Conservation (phyloP, 2,888 invertebrate genomes). For the Furcula furcula region DNA sequence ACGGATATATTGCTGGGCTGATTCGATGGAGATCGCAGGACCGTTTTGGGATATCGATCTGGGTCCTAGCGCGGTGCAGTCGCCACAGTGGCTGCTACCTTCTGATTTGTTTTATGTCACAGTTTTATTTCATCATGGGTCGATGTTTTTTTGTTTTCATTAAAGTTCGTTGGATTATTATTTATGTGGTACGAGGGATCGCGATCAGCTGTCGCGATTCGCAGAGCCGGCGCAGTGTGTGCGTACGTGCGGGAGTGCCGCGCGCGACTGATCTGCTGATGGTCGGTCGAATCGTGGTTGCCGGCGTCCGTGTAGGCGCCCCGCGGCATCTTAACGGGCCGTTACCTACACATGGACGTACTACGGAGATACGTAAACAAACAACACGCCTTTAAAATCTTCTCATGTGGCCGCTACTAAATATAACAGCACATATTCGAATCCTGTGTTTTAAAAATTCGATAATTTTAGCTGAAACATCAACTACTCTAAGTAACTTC, state of each 20-base stretch:
- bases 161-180: constrained; percentile 41
- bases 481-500: no score
- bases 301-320: constrained; percentile 34
- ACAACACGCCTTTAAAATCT: constrained; percentile 52
- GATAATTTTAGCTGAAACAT: no score
- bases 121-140: constrained; percentile 20
- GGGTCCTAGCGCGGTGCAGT: constrained; percentile 41
- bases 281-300: constrained; percentile 21
- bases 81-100: constrained; percentile 26
- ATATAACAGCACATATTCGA: constrained; percentile 16
- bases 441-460: no score
- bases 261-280: constrained; percentile 65
- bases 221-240: constrained; percentile 37
- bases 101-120: constrained; percentile 20
- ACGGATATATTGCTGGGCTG: constrained; percentile 58
- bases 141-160: constrained; percentile 14
- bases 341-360: constrained; percentile 70
- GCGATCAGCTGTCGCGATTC: constrained; percentile 65
- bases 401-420: constrained; percentile 23
- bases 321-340: constrained; percentile 56
- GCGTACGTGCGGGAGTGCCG: constrained; percentile 58
- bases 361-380: constrained; percentile 74
- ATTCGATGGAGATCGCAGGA: constrained; percentile 47
- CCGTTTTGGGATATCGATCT: constrained; percentile 68
- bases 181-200: constrained; percentile 43